Base-by-base conservation (phyloP, 1,140 invertebrate species). In the Bombus fervidus region DNA sequence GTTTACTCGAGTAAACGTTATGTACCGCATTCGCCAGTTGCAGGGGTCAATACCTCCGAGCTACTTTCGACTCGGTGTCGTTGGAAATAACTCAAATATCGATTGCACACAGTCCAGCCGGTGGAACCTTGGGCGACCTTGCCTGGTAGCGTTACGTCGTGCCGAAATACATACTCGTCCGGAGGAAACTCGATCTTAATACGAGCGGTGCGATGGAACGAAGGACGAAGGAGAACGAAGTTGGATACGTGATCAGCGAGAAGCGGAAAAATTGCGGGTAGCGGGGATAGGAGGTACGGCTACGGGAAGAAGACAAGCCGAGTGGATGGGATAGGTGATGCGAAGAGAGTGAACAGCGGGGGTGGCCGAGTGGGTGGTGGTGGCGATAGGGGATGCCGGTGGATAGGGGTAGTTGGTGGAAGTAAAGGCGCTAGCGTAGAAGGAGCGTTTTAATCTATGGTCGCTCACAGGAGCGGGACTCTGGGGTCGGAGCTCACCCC, bases 371-470 rank as follows among this genome's bases (percentile, higher is more conserved):
- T 53, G 74, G 47, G 73, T 72, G 75, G 81, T 43, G 84, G 77
- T 76, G 53, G 57, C 68, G 57, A 79, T 82, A 34, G 73, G 74
- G 74, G 76, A n/a, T 37, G 73, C 53, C 15, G 87, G 66, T 66
- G 77, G 87, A 82, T 83, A 87, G 81, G 85, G 69, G 85, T 87
- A 86, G 88, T 86, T 81, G 90, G 86, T 89, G 87, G 91, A 92
- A 91, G 92, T 90, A 92, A 93, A 94, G 93, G 94, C 93, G 94
- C 91, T 92, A 94, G 95, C 91, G 92, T 93, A 93, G 94, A 95
- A 95, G 93, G 92, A 95, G 94, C 93, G 93, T 95, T 95, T 95
- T 95, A 95, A 95, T 95, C 95, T 95, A 95, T 94, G 94, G 93
- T 93, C 93, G 93, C 92, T 91, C 88, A 92, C 82, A 86, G 90